phyloP scores from a whole-genome alignment of 2,888 invertebrate species.

The Drosophila mayaguana region DNA sequence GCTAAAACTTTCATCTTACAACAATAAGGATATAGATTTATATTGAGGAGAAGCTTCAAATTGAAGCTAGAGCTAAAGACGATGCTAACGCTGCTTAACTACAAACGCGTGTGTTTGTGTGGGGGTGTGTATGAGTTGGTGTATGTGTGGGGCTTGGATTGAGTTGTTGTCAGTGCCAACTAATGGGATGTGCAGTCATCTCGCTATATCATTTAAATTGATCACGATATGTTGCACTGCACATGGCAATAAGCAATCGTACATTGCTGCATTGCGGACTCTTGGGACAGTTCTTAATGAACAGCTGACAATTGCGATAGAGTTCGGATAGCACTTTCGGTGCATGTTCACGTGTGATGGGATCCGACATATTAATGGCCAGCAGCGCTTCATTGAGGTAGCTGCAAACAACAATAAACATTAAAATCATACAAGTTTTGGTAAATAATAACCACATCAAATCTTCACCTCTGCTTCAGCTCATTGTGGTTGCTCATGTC shows the following conservation, averaged over 20 bases:
- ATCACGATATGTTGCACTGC: slow-evolving; percentile 82
- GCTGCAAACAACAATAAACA: slow-evolving; percentile 85
- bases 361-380: slow-evolving; percentile 91
- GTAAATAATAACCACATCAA: too few relatives aligned
- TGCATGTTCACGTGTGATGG: slow-evolving; percentile 93
- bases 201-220: slow-evolving; percentile 80
- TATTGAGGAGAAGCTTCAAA: slow-evolving; percentile 26
- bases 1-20: slow-evolving; percentile 37
- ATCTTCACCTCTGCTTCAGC: slow-evolving; percentile 89
- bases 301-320: slow-evolving; percentile 90
- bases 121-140: slow-evolving; percentile 23
- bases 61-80: slow-evolving; percentile 52
- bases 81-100: slow-evolving; percentile 44
- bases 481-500: slow-evolving; percentile 94
- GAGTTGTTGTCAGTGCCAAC: slow-evolving; percentile 55
- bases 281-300: slow-evolving; percentile 88
- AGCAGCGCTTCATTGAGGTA: slow-evolving; percentile 95
- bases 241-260: slow-evolving; percentile 81
- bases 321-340: slow-evolving; percentile 91
- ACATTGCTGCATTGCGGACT: slow-evolving; percentile 87
- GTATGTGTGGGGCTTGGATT: slow-evolving; percentile 13
- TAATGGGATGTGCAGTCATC: slow-evolving; percentile 33
- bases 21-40: slow-evolving; percentile 18
- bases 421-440: not conserved
- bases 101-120: slow-evolving; percentile 30